Percentiles rank a stretch among this genome's conserved stretches.
These are phyloP conservation scores for Echinarachnius parma DNA, from an alignment of 53 echinoderm and acorn worm genomes.

Conservation along the genomic window DNA sequence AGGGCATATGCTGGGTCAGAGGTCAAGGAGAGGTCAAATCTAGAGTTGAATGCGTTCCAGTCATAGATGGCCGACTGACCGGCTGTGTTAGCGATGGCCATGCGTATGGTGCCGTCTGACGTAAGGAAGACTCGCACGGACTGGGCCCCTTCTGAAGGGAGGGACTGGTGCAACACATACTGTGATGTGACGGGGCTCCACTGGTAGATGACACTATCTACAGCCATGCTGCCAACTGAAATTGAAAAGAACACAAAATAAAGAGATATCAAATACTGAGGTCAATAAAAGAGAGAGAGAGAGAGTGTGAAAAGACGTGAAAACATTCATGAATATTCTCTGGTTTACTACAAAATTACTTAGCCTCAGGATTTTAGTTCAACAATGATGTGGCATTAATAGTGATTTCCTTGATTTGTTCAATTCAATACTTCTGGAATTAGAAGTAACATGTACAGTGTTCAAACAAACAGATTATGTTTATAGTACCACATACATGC, in stretches of 20 bases:
- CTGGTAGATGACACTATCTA: constrained; percentile 73
- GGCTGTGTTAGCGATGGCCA: constrained; percentile 60
- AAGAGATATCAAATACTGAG: no score
- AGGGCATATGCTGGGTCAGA: constrained; percentile 52
- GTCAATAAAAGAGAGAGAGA: constrained; percentile 6
- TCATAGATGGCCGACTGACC: constrained; percentile 57
- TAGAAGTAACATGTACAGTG: no score
- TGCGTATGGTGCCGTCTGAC: constrained; percentile 54
- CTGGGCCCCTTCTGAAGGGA: constrained; percentile 74
- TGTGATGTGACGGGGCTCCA: constrained; percentile 63
- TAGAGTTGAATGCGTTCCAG: constrained; percentile 78
- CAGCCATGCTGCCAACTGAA: constrained; percentile 59
- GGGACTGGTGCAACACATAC: constrained; percentile 68
- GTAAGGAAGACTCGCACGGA: constrained; percentile 63
- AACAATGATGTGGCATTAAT: no score
- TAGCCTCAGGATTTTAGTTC: no score
- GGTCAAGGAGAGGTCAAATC: constrained; percentile 52
- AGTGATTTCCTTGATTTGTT: no score
- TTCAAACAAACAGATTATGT: no score
- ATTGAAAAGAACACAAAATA: no score
- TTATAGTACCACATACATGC: no score
- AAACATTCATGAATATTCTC: no score
- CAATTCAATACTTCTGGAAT: no score
- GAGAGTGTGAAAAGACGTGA: neutral
- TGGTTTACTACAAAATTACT: no score